These are phyloP conservation scores for Theonella swinhoei DNA, from an alignment of 37 sponge, comb jelly and placozoan species.

Conservation along the genomic window DNA sequence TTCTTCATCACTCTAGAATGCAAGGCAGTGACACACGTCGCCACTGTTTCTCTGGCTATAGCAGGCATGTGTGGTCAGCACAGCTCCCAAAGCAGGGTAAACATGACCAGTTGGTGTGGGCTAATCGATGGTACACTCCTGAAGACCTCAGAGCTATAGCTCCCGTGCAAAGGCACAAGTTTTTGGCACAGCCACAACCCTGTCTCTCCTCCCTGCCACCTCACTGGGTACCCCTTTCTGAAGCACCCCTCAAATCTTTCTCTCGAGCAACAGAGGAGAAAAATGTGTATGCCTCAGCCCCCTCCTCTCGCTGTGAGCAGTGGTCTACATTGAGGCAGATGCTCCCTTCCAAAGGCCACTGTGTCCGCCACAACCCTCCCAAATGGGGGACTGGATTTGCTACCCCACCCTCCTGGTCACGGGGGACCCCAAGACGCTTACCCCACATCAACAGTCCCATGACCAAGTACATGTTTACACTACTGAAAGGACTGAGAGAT, in stretches of 20 bases:
- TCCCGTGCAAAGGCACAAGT: slow-evolving; percentile 64
- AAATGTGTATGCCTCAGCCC: slow-evolving; percentile 20
- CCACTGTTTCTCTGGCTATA: slow-evolving; percentile 50
- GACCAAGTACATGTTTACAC: too few relatives aligned
- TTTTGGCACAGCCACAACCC: slow-evolving; percentile 20
- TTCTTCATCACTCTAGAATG: too few relatives aligned
- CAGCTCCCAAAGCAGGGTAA: slow-evolving; percentile 12
- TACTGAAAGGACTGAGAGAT: too few relatives aligned
- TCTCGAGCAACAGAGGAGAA: slow-evolving; percentile 63
- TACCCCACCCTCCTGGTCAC: slow-evolving; percentile 25
- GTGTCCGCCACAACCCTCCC: slow-evolving; percentile 47
- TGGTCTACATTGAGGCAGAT: slow-evolving; percentile 91
- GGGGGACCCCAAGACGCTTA: slow-evolving; percentile 31
- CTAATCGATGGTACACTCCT: slow-evolving; percentile 70
- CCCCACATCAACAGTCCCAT: slow-evolving; percentile 83
- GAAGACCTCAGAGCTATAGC: slow-evolving; percentile 53
- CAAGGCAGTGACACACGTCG: too few relatives aligned
- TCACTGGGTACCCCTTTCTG: slow-evolving; percentile 57
- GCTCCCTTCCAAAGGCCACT: slow-evolving; percentile 80
- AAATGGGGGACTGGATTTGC: slow-evolving; percentile 74
- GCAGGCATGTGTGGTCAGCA: slow-evolving; percentile 56
- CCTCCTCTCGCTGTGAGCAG: slow-evolving; percentile 67
- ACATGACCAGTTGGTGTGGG: slow-evolving; percentile 67
- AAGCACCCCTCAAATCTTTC: slow-evolving; percentile 64
- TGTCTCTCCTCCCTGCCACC: slow-evolving; percentile 5